Conservation (phyloP, 2,888 invertebrate species). For the Dilophus febrilis region DNA sequence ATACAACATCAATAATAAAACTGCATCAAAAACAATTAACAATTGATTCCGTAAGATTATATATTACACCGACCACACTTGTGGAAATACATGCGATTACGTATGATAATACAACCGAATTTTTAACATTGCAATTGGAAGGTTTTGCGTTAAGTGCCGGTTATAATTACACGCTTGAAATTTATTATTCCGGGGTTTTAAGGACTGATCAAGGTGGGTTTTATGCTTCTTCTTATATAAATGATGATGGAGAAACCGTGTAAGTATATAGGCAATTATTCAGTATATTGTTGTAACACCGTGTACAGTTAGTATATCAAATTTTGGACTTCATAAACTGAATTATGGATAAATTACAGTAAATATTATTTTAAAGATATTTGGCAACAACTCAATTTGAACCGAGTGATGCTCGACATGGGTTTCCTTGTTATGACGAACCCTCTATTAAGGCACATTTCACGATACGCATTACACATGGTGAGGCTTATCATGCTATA, state of each 20-base stretch:
- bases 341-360: too few relatives aligned
- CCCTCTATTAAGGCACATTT: conserved; percentile 49
- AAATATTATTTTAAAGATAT: conserved; percentile 11
- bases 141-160: conserved; percentile 13
- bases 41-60: conserved; percentile 17
- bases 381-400: conserved; percentile 53
- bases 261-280: conserved; percentile 1
- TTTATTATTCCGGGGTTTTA: conserved; percentile 38
- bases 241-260: conserved; percentile 12
- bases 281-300: too few relatives aligned
- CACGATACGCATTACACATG: conserved; percentile 20
- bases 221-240: conserved; percentile 37
- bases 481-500: conserved; percentile 19
- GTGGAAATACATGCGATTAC: too few relatives aligned
- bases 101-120: too few relatives aligned
- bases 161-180: conserved; percentile 32
- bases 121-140: too few relatives aligned
- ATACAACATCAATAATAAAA: conserved; percentile 33
- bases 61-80: too few relatives aligned
- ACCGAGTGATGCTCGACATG: conserved; percentile 44
- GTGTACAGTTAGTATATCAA: conserved; percentile 18
- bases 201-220: conserved; percentile 46
- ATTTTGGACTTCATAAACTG: too few relatives aligned
- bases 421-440: conserved; percentile 60
- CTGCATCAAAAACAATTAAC: conserved; percentile 37